These are phyloP conservation scores for Vanacampus margaritifer DNA, from an alignment of 2,113 vertebrate genomes.

Conservation along the genomic window DNA sequence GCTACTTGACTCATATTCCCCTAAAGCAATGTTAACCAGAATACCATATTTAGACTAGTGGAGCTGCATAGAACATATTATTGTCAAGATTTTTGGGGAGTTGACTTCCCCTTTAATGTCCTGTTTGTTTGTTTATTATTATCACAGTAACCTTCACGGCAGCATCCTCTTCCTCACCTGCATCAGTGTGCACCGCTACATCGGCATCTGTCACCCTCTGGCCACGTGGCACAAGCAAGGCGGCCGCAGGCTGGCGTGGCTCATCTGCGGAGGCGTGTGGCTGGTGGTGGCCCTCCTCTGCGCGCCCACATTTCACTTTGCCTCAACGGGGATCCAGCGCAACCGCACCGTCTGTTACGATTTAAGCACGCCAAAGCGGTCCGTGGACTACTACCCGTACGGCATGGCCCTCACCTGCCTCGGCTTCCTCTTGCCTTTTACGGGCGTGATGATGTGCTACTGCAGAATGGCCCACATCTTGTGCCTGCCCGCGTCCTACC, in stretches of 20 bases:
- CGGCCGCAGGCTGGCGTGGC: conserved; percentile 81
- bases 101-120: neutral
- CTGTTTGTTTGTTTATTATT: neutral
- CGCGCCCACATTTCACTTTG: conserved; percentile 85
- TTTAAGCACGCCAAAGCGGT: conserved; percentile 77
- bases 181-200: conserved; percentile 91
- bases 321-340: conserved; percentile 83
- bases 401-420: conserved; percentile 87
- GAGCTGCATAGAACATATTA: too few relatives aligned
- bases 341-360: conserved; percentile 97
- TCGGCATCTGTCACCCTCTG: conserved; percentile 92
- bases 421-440: conserved; percentile 88
- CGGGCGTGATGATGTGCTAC: conserved; percentile 83
- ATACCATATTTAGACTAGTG: too few relatives aligned
- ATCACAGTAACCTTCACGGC: conserved; percentile 82
- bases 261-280: conserved; percentile 81
- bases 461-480: conserved; percentile 83
- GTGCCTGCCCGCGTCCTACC: conserved; percentile 71
- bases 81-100: too few relatives aligned
- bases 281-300: conserved; percentile 76
- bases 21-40: too few relatives aligned
- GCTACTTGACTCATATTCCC: too few relatives aligned
- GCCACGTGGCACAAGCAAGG: conserved; percentile 83
- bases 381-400: conserved; percentile 83
- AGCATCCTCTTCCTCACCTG: conserved; percentile 98